phyloP scores from a whole-genome alignment of 2,888 invertebrate species.

The Gastrophysa polygoni region DNA sequence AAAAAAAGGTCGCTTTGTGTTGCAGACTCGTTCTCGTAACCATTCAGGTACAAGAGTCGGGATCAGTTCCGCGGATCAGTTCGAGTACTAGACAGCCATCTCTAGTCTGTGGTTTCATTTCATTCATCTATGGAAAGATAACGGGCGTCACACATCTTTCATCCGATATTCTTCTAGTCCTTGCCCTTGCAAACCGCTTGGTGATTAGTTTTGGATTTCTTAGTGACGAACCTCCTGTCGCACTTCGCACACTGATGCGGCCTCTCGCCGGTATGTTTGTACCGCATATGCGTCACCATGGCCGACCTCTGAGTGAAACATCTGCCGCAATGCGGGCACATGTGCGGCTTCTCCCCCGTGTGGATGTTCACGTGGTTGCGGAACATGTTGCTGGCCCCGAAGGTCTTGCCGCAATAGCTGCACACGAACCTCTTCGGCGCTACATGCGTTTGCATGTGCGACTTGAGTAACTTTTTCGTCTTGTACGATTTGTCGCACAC shows the following conservation, averaged over 20 bases:
- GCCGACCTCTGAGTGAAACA: slow-evolving; percentile 61
- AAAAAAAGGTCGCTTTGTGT: too few relatives aligned
- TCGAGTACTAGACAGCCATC: too few relatives aligned
- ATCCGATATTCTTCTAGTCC: too few relatives aligned
- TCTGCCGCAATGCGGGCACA: slow-evolving; percentile 38
- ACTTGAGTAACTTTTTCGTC: slow-evolving; percentile 39
- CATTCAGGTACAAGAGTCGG: too few relatives aligned
- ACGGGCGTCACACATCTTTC: too few relatives aligned
- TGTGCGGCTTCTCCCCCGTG: slow-evolving; percentile 46
- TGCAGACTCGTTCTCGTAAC: too few relatives aligned
- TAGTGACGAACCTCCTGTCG: slow-evolving; percentile 34
- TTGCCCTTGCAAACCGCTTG: too few relatives aligned
- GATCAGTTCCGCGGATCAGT: too few relatives aligned
- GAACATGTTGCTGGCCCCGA: slow-evolving; percentile 64
- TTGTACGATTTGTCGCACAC: slow-evolving; percentile 42
- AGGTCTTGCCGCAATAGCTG: slow-evolving; percentile 56
- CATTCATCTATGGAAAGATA: too few relatives aligned
- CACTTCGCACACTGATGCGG: slow-evolving; percentile 57
- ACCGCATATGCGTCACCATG: slow-evolving; percentile 66
- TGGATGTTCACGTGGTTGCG: slow-evolving; percentile 51
- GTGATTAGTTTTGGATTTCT: slow-evolving; percentile 2
- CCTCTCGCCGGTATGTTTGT: slow-evolving; percentile 62
- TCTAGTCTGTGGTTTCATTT: too few relatives aligned
- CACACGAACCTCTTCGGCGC: slow-evolving; percentile 59
- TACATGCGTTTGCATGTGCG: slow-evolving; percentile 62